These are phyloP conservation scores for Helicorthomorpha holstii DNA, from an alignment of 1,140 invertebrate genomes.

Conservation along the genomic window DNA sequence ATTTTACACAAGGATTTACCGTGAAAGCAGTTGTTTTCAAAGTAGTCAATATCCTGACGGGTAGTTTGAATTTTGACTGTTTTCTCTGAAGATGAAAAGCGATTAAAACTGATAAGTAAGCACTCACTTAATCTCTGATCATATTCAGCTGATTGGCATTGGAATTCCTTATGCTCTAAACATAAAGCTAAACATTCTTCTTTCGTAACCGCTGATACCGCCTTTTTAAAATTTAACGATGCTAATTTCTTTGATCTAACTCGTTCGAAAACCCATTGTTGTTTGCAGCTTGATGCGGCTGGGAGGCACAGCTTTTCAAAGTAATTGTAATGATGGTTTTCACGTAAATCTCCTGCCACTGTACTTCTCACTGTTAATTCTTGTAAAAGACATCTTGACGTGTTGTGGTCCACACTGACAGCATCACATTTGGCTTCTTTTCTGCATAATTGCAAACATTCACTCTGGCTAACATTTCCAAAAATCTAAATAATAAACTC, in stretches of 20 bases:
- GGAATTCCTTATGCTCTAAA: slow-evolving; percentile 7
- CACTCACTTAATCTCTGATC: slow-evolving; percentile 12
- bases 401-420: neutral
- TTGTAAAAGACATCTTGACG: neutral
- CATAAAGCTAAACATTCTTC: slow-evolving; percentile 6
- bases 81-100: neutral
- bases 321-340: neutral
- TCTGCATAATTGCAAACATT: neutral
- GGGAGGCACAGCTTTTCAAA: neutral
- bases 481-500: too few species aligned
- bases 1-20: slow-evolving; percentile 4
- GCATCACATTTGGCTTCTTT: neutral
- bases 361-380: neutral
- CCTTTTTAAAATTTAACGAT: neutral
- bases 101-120: slow-evolving; percentile 7
- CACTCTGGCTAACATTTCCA: neutral
- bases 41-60: slow-evolving; percentile 11
- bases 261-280: neutral
- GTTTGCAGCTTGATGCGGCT: neutral
- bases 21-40: slow-evolving; percentile 12
- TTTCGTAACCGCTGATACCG: slow-evolving; percentile 3
- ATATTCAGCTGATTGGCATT: slow-evolving; percentile 9
- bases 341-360: neutral
- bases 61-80: neutral
- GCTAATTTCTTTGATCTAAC: neutral